Conservation (phyloP, 2,888 invertebrate genomes). For the Cosmorhoe ocellata region DNA sequence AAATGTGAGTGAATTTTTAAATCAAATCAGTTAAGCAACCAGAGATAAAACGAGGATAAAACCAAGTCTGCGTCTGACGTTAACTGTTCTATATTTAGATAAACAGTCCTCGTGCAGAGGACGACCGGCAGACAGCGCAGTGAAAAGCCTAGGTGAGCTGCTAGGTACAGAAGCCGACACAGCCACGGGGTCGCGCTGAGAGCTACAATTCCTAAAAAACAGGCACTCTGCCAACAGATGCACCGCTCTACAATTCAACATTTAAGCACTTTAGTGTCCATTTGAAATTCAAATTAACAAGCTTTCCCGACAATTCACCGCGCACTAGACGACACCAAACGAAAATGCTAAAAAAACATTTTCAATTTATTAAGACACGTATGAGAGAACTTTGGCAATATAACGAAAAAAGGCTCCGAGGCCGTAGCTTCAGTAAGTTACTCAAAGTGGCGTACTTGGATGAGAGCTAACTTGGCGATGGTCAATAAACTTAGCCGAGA, state of each 20-base stretch:
- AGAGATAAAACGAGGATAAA: constrained; percentile 38
- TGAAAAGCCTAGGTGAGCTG: constrained; percentile 39
- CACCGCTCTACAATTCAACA: constrained; percentile 46
- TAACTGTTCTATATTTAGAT: constrained; percentile 55
- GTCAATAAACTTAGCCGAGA: constrained; percentile 70
- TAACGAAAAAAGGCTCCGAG: constrained; percentile 68
- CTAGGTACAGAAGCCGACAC: constrained; percentile 39
- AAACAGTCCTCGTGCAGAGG: constrained; percentile 51
- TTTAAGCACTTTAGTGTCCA: constrained; percentile 44
- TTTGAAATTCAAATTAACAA: constrained; percentile 41
- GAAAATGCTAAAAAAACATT: constrained; percentile 51
- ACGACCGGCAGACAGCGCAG: constrained; percentile 45
- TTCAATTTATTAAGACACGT: constrained; percentile 65
- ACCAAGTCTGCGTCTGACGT: constrained; percentile 42
- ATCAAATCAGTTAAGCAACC: constrained; percentile 30
- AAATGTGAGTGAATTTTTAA: constrained; percentile 24
- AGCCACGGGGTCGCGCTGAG: constrained; percentile 37
- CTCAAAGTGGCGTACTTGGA: constrained; percentile 67
- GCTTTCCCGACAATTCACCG: constrained; percentile 31
- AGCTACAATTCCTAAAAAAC: constrained; percentile 50
- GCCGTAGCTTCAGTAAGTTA: constrained; percentile 72
- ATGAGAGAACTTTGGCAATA: constrained; percentile 76
- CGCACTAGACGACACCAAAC: constrained; percentile 23
- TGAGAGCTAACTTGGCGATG: constrained; percentile 64
- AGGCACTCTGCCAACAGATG: constrained; percentile 68